Conservation (phyloP, 1,140 invertebrate species). For the Oryctes rhinoceros region DNA sequence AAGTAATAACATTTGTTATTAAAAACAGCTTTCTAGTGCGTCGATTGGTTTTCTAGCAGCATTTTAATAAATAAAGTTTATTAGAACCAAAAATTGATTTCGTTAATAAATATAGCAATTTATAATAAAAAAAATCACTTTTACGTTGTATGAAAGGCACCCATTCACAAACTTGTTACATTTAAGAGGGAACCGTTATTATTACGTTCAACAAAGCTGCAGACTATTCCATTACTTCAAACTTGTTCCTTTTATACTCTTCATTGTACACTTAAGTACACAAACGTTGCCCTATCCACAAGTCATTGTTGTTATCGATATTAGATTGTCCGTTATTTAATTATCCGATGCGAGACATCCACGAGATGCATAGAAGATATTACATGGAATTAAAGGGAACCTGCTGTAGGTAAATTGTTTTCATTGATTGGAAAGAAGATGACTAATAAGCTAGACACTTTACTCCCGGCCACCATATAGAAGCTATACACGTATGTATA, state of each 20-base stretch:
- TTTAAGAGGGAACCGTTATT: too few species aligned
- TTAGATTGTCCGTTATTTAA: conserved; percentile 31
- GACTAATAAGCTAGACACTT: not conserved
- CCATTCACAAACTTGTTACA: too few species aligned
- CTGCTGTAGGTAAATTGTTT: conserved; percentile 31
- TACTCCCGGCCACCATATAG: not conserved
- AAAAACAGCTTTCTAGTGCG: too few species aligned
- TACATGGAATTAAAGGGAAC: not conserved
- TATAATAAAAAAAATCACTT: too few species aligned
- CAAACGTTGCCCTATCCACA: conserved; percentile 1
- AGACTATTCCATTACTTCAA: not conserved
- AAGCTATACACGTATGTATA: conserved; percentile 11
- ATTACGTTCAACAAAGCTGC: too few species aligned
- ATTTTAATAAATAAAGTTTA: too few species aligned
- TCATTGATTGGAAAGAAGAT: conserved; percentile 18
- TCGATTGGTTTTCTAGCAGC: too few species aligned
- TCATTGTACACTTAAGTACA: not conserved
- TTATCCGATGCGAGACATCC: conserved; percentile 12
- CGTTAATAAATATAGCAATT: too few species aligned
- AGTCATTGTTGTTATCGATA: conserved; percentile 32
- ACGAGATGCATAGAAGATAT: not conserved
- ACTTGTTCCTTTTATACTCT: not conserved
- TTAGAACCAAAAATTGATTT: too few species aligned
- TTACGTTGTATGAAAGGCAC: too few species aligned
- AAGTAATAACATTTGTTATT: too few species aligned